A percentile compares a stretch with the other conserved stretches of the same genome.
Evolutionary conservation across 2,113 vertebrate species (phyloP).

Genomic region (Myotis davidii): DNA sequence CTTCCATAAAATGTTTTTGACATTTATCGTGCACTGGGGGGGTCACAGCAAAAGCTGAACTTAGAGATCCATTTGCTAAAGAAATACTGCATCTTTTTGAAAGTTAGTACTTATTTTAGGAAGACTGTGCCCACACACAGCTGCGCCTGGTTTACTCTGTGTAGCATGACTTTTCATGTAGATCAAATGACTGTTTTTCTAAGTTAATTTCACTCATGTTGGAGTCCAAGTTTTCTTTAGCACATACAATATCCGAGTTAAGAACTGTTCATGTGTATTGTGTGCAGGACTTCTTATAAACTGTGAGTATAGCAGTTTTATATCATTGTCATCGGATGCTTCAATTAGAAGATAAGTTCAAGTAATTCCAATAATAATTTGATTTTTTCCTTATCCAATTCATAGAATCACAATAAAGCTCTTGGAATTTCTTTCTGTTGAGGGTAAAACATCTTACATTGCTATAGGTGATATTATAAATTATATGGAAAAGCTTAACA

Average conservation of each 20-base stretch:
- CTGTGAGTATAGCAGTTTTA: not conserved
- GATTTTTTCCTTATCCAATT: not conserved
- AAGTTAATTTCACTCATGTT: not conserved
- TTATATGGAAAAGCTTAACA: slow-evolving; percentile 5
- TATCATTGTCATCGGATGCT: not conserved
- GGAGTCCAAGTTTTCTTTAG: not conserved
- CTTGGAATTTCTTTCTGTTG: slow-evolving; percentile 46
- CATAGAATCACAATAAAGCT: not conserved
- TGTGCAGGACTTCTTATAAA: not conserved
- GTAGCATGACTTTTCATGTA: slow-evolving; percentile 52
- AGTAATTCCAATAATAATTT: not conserved
- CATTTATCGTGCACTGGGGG: not conserved
- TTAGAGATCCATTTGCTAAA: not conserved
- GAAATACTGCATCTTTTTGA: slow-evolving; percentile 7
- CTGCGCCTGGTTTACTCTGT: not conserved
- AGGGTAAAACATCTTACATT: not conserved
- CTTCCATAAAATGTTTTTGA: not conserved
- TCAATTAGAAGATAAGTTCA: not conserved
- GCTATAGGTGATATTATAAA: not conserved
- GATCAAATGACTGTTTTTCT: slow-evolving; percentile 9
- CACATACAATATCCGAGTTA: not conserved
- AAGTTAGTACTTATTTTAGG: not conserved
- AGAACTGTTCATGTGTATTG: not conserved
- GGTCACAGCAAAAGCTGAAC: not conserved
- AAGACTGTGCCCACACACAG: not conserved